Evolutionary conservation across 2,888 invertebrate genomes (phyloP), one percentile per base, ranked within the genome.

Genomic region (Auanema sp.): DNA sequence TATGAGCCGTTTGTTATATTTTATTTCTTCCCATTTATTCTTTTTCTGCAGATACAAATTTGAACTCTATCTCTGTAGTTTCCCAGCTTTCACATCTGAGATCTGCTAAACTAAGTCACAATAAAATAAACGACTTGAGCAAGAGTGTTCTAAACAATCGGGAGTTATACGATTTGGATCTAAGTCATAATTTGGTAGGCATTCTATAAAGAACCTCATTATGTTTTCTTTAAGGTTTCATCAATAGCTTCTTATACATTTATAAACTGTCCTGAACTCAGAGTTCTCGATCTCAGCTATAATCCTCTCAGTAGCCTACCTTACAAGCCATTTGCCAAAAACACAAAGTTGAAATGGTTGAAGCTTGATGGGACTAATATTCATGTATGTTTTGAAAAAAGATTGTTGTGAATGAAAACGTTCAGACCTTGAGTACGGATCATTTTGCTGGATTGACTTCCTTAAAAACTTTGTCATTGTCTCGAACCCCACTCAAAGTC

Each of bases 221-320:
- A n/a, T n/a, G n/a, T n/a, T n/a, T n/a, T n/a, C n/a, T n/a, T n/a
- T n/a, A n/a, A 80, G 79, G 75, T 80, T 11, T 53, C 68, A 1
- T 66, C 67, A 5, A 59, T 80, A 33, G 73, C 74, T 4, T 65
- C 71, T 8, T 71, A 75, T 58, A 78, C 79, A 1, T 80, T 80
- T 60, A 55, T 72, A 8, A 72, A 73, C 23, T 75, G 75, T 49
- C 49, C 44, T 0, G 69, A 75, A 21, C 65, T 80, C 12, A 65
- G 75, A 21, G 70, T 78, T 4, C 63, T 80, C 3, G 76, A 75
- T 58, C 52, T 80, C n/a, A 71, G 69, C 40, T 55, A 66, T 8
- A 80, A 80, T 61, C 75, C 77, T 0, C 50, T 79, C 0, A 59
- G 51, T 41, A 63, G 60, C 43, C 58, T 80, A 8, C 79, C 80